Conservation (phyloP, 2,888 invertebrate species). For the Xestoiulus laeticollis region DNA sequence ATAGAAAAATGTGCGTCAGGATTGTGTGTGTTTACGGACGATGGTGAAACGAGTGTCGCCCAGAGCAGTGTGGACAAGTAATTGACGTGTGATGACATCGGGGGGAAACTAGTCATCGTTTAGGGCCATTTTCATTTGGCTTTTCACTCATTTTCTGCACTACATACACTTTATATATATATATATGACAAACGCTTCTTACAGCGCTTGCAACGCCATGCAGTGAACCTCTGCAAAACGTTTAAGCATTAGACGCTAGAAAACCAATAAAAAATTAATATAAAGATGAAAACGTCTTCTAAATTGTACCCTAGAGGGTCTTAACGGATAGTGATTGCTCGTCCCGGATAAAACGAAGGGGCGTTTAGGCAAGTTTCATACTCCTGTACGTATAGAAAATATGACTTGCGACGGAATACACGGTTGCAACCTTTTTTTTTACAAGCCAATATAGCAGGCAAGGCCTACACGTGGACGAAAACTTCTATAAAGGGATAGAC, state of each 20-base stretch:
- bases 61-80: slow-evolving; percentile 50
- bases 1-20: not conserved
- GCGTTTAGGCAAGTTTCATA: slow-evolving; percentile 20
- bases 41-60: slow-evolving; percentile 47
- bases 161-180: not conserved
- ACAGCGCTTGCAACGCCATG: not conserved
- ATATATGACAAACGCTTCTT: not conserved
- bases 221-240: slow-evolving; percentile 46
- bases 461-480: not conserved
- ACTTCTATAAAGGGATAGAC: not conserved
- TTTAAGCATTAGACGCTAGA: slow-evolving; percentile 45
- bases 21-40: slow-evolving; percentile 29
- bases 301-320: slow-evolving; percentile 51
- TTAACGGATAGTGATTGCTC: slow-evolving; percentile 50
- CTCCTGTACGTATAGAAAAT: slow-evolving; percentile 6
- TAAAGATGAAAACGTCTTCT: slow-evolving; percentile 51
- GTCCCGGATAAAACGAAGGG: slow-evolving; percentile 8
- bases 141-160: slow-evolving; percentile 35
- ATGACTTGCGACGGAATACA: not conserved
- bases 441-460: not conserved
- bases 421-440: not conserved
- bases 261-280: slow-evolving; percentile 52
- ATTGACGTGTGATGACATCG: slow-evolving; percentile 47
- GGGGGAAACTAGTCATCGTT: slow-evolving; percentile 39
- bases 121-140: slow-evolving; percentile 43